A percentile compares a stretch with the other conserved stretches of the same genome.
Conservation (phyloP, 30 jellyfish, hydroid and myxozoan species). For the Euphysa ruthae region DNA sequence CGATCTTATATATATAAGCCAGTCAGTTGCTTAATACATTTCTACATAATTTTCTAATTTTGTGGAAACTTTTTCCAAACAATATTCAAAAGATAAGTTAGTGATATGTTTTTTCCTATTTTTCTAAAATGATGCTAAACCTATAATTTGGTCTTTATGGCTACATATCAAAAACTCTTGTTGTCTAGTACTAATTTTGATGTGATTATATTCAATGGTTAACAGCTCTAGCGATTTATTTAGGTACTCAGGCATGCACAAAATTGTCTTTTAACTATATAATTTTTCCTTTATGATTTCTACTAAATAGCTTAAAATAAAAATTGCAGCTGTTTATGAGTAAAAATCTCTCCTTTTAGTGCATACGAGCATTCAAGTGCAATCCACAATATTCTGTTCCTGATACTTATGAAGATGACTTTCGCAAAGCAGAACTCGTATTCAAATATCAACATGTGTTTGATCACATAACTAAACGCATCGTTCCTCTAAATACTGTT, state of each 20-base stretch:
- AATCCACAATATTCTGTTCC: slow-evolving; percentile 46
- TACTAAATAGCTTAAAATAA: neutral
- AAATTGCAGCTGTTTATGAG: neutral
- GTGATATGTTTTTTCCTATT: too few relatives aligned
- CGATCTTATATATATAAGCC: too few relatives aligned
- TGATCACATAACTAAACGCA: slow-evolving; percentile 42
- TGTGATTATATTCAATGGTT: too few relatives aligned
- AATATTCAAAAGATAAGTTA: too few relatives aligned
- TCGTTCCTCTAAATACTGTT: slow-evolving; percentile 53
- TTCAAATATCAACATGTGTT: slow-evolving; percentile 85
- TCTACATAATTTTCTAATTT: neutral
- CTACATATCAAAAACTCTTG: too few relatives aligned
- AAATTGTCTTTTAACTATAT: too few relatives aligned
- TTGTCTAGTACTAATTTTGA: too few relatives aligned
- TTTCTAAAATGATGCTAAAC: too few relatives aligned
- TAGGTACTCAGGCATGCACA: slow-evolving; percentile 55
- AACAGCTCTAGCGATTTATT: too few relatives aligned
- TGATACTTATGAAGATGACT: slow-evolving; percentile 55
- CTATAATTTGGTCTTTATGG: too few relatives aligned
- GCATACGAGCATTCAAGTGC: slow-evolving; percentile 18
- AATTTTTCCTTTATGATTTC: too few relatives aligned
- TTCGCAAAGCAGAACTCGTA: slow-evolving; percentile 94
- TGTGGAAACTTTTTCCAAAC: slow-evolving; percentile 56
- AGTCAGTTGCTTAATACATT: too few relatives aligned
- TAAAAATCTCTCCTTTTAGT: slow-evolving; percentile 2